Evolutionary conservation across 2,888 invertebrate species (phyloP).

Genomic region (Eupithecia vulgata): DNA sequence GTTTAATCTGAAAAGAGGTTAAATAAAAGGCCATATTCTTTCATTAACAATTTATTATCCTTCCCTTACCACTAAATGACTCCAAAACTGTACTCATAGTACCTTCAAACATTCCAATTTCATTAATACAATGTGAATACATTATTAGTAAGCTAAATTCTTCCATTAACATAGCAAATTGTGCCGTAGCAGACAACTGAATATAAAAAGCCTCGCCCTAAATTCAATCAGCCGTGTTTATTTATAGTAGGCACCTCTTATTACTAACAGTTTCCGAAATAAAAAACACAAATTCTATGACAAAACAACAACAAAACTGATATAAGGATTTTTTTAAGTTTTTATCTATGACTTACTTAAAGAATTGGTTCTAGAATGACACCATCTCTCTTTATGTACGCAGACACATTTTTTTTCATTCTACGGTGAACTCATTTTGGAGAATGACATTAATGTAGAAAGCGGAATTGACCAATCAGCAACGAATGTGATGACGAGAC

Average conservation of each 20-base stretch:
- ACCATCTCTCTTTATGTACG: no score
- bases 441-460: neutral
- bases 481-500: neutral
- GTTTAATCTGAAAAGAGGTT: neutral
- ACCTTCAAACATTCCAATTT: conserved; percentile 12
- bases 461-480: neutral
- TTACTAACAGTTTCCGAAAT: neutral
- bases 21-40: conserved; percentile 1
- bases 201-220: conserved; percentile 1
- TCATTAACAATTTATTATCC: conserved; percentile 15
- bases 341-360: no score
- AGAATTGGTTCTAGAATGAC: no score
- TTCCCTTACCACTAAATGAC: conserved; percentile 36
- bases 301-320: neutral
- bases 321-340: no score
- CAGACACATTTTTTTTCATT: no score
- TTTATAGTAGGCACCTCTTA: neutral
- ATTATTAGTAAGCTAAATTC: conserved; percentile 3
- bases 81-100: conserved; percentile 20
- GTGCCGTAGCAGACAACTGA: neutral
- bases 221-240: neutral
- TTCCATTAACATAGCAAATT: neutral
- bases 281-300: no score
- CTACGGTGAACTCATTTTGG: neutral
- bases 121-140: neutral